A percentile compares a stretch with the other conserved stretches of the same genome.
Evolutionary conservation across 1,140 invertebrate genomes (phyloP).

Genomic region (Drosophila kepulauana): DNA sequence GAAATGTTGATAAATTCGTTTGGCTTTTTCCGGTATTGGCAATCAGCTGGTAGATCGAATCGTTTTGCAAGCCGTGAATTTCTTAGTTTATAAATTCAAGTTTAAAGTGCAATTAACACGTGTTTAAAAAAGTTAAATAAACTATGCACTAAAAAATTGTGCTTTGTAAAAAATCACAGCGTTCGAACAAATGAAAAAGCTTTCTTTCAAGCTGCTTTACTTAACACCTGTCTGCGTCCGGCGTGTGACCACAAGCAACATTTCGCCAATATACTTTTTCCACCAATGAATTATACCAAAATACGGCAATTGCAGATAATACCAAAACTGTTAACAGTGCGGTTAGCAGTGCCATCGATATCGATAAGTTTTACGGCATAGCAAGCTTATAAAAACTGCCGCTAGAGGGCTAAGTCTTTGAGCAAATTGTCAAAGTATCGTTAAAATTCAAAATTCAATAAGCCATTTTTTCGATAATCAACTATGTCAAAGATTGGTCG

Average conservation of each 20-base stretch:
- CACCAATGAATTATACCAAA: too few species aligned
- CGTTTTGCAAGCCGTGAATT: not conserved
- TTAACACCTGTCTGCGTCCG: too few species aligned
- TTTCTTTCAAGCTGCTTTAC: too few species aligned
- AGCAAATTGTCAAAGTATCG: conserved; percentile 25
- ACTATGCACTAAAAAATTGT: not conserved
- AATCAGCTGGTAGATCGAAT: not conserved
- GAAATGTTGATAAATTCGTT: conserved; percentile 30
- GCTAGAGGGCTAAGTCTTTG: conserved; percentile 17
- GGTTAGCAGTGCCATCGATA: conserved; percentile 30
- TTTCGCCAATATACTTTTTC: too few species aligned
- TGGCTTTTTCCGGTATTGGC: not conserved
- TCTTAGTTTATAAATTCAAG: conserved; percentile 1
- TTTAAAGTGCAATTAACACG: not conserved
- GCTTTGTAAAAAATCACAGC: conserved; percentile 23
- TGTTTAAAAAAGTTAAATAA: not conserved
- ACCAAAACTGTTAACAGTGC: conserved; percentile 15
- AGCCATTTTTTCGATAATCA: not conserved
- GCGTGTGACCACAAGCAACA: too few species aligned
- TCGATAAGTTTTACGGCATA: conserved; percentile 2
- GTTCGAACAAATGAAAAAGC: conserved; percentile 1
- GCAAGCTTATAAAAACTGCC: not conserved
- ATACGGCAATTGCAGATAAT: too few species aligned
- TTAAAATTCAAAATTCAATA: conserved; percentile 18
- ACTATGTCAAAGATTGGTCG: conserved; percentile 11